Percentiles rank a stretch among this genome's conserved stretches.
phyloP scores from a whole-genome alignment of 2,113 vertebrate genomes.

The Rhinoderma darwinii region DNA sequence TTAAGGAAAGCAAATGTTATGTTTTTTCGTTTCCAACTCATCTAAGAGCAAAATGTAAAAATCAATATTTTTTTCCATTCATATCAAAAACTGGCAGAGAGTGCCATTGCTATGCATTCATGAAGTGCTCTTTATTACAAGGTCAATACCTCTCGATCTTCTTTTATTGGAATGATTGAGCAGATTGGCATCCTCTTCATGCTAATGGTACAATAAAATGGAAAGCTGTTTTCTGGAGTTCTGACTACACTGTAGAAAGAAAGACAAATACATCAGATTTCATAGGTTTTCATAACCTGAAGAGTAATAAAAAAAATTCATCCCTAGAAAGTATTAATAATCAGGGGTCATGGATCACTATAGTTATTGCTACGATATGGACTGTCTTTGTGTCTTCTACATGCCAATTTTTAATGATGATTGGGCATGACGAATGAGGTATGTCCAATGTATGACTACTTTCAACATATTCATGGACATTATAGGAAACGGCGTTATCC shows the following conservation, averaged over 20 bases:
- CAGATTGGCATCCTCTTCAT: slow-evolving; percentile 50
- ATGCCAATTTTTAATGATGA: neutral
- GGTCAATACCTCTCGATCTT: slow-evolving; percentile 41
- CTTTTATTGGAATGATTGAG: slow-evolving; percentile 48
- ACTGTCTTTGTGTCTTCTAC: neutral
- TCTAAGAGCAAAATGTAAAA: slow-evolving; percentile 37
- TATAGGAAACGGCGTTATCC: too few species aligned
- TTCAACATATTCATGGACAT: too few species aligned
- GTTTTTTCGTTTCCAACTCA: neutral
- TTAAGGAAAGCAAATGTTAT: slow-evolving; percentile 42
- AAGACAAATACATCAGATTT: neutral
- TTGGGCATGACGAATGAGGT: neutral
- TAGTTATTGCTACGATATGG: neutral
- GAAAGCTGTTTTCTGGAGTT: slow-evolving; percentile 21
- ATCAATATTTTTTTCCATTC: slow-evolving; percentile 50
- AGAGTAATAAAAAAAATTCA: neutral
- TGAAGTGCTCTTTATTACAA: slow-evolving; percentile 35
- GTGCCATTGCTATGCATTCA: slow-evolving; percentile 24
- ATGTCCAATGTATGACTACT: neutral
- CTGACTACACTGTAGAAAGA: neutral
- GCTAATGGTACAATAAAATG: slow-evolving; percentile 26
- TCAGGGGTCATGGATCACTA: neutral
- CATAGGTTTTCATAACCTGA: neutral
- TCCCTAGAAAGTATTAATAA: neutral
- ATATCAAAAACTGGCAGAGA: slow-evolving; percentile 29